A percentile compares a stretch with the other conserved stretches of the same genome.
phyloP scores from a whole-genome alignment of 64 coral and sea anemone species.

The Platygyra sinensis region DNA sequence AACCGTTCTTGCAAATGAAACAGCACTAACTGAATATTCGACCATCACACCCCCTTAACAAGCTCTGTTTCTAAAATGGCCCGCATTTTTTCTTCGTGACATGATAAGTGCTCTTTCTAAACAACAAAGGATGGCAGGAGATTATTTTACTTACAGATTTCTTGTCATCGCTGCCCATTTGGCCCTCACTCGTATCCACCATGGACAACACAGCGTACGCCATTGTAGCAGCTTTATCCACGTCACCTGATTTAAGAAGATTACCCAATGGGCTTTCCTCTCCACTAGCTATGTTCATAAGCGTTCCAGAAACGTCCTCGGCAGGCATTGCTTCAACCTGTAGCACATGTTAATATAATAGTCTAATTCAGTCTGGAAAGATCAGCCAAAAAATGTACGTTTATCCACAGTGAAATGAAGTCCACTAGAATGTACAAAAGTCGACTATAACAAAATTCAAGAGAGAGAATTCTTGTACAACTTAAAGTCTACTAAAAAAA shows the following conservation, averaged over 20 bases:
- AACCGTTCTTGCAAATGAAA: too few species aligned
- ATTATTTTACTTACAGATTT: conserved; percentile 50
- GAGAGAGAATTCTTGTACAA: too few species aligned
- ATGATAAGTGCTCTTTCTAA: neutral
- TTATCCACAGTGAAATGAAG: too few species aligned
- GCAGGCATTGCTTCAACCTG: conserved; percentile 73
- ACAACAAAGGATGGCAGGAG: neutral
- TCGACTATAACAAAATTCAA: too few species aligned
- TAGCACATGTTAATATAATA: neutral
- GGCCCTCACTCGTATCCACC: conserved; percentile 57
- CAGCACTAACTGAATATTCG: too few species aligned
- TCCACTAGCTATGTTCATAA: conserved; percentile 68
- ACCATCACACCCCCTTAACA: too few species aligned
- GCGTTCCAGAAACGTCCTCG: conserved; percentile 45
- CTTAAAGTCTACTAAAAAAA: too few species aligned
- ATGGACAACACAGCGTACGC: conserved; percentile 86
- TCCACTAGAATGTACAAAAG: too few species aligned
- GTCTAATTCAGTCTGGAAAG: too few species aligned
- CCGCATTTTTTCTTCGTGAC: too few species aligned
- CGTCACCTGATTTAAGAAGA: conserved; percentile 64
- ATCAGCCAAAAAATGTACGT: too few species aligned
- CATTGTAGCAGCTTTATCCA: conserved; percentile 76
- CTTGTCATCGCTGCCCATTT: conserved; percentile 14
- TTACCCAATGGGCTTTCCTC: conserved; percentile 55
- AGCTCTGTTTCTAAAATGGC: too few species aligned